Conservation (phyloP, 92 coral and sea anemone species). For the Hydrozoanthus gracilis region DNA sequence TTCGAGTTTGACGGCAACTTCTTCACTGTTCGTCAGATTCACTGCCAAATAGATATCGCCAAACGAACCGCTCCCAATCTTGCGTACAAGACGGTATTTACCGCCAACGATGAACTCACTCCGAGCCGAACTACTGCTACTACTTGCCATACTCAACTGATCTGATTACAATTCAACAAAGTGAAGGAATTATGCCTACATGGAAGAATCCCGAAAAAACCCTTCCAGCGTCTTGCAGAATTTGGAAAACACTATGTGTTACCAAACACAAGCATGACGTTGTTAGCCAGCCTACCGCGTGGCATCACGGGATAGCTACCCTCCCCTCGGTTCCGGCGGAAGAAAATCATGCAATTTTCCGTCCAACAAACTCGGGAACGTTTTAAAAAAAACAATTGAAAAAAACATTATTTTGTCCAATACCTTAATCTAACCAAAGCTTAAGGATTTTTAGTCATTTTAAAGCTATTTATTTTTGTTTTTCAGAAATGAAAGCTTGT, state of each 20-base stretch:
- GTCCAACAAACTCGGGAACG: neutral
- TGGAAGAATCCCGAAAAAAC: neutral
- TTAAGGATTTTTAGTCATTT: neutral
- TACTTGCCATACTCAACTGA: slow-evolving; percentile 73
- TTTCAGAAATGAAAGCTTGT: neutral
- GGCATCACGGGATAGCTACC: slow-evolving; percentile 63
- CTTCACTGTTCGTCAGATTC: slow-evolving; percentile 87
- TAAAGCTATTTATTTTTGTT: neutral
- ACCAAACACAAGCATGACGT: slow-evolving; percentile 89
- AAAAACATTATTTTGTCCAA: neutral
- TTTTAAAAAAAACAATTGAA: neutral
- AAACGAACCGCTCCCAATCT: slow-evolving; percentile 99
- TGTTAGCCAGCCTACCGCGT: slow-evolving; percentile 89
- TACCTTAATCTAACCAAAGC: neutral
- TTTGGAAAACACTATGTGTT: slow-evolving; percentile 41
- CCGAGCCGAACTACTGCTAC: slow-evolving; percentile 79
- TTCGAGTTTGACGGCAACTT: slow-evolving; percentile 98
- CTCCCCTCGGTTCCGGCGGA: slow-evolving; percentile 64
- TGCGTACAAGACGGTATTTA: slow-evolving; percentile 94
- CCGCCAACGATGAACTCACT: slow-evolving; percentile 91
- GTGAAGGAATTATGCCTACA: slow-evolving; percentile 12
- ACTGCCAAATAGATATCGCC: slow-evolving; percentile 98
- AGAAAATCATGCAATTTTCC: neutral
- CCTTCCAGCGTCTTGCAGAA: slow-evolving; percentile 15
- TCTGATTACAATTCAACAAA: slow-evolving; percentile 15